phyloP scores from a whole-genome alignment of 2,113 vertebrate species.

The Procavia capensis region DNA sequence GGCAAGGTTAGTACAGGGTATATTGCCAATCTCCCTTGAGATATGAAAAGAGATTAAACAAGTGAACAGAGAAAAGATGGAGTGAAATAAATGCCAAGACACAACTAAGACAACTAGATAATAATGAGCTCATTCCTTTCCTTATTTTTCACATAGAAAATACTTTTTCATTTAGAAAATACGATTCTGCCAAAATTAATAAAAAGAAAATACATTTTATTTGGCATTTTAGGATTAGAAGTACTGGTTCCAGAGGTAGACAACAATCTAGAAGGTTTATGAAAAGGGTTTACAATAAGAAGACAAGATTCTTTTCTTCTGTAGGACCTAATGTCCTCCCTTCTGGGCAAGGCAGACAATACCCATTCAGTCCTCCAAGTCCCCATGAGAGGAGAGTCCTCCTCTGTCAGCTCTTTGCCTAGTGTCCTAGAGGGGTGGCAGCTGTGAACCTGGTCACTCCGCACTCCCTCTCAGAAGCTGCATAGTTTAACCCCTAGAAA shows the following conservation, averaged over 20 bases:
- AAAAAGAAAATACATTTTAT: neutral
- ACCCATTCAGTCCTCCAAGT: neutral
- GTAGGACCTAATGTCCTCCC: neutral
- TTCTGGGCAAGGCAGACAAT: neutral
- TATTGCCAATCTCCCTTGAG: neutral
- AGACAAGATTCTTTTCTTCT: neutral
- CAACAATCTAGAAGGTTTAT: neutral
- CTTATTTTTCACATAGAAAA: conserved; percentile 37
- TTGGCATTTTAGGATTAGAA: neutral
- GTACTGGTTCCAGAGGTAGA: neutral
- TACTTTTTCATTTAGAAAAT: conserved; percentile 31
- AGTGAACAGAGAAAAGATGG: neutral
- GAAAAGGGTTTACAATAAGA: neutral
- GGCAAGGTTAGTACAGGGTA: neutral
- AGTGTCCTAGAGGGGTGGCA: neutral
- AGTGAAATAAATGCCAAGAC: neutral
- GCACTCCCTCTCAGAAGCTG: neutral
- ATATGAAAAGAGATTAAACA: neutral
- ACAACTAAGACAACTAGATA: neutral
- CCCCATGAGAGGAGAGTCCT: neutral
- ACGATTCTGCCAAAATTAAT: neutral
- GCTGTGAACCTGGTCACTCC: neutral
- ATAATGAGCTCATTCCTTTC: neutral
- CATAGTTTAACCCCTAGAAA: neutral
- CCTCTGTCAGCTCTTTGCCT: neutral